phyloP scores from a whole-genome alignment of 2,797 vertebrate genomes.

The Euthynnus affinis region DNA sequence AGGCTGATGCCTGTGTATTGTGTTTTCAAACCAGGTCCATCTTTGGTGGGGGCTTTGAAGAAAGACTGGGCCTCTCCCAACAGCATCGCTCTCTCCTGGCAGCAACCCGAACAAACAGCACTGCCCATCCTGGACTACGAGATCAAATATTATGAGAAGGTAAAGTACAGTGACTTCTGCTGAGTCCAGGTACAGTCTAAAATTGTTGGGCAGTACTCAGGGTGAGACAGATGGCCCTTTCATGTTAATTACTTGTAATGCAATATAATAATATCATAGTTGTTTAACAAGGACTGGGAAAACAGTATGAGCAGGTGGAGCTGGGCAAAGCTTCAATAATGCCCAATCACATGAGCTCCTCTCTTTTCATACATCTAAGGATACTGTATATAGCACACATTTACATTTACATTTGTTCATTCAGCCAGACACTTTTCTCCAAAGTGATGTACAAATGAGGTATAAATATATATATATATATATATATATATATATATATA shows the following conservation, averaged over 20 bases:
- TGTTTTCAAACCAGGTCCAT: conserved; percentile 88
- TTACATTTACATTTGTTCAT: too few species aligned
- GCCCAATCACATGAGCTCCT: conserved; percentile 11
- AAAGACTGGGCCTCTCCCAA: conserved; percentile 98
- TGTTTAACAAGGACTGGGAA: not conserved
- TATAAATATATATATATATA: too few species aligned
- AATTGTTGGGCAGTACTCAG: not conserved
- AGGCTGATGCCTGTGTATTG: conserved; percentile 21
- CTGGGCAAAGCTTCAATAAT: not conserved
- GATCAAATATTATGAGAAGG: conserved; percentile 99
- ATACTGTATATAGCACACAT: too few species aligned
- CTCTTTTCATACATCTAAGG: not conserved
- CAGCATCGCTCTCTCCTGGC: conserved; percentile 97
- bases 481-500: too few species aligned
- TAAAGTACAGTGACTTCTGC: conserved; percentile 82
- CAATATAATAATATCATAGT: too few species aligned
- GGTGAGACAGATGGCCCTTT: too few species aligned
- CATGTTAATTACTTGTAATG: too few species aligned
- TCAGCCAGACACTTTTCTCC: too few species aligned
- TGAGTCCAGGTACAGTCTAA: not conserved
- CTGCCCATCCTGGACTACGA: conserved; percentile 94
- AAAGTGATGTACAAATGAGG: too few species aligned
- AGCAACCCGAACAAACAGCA: conserved; percentile 90
- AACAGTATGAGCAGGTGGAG: conserved; percentile 2
- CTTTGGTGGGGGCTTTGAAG: conserved; percentile 92